Evolutionary conservation across 2,888 invertebrate species (phyloP).

Genomic region (Oscheius sp.): DNA sequence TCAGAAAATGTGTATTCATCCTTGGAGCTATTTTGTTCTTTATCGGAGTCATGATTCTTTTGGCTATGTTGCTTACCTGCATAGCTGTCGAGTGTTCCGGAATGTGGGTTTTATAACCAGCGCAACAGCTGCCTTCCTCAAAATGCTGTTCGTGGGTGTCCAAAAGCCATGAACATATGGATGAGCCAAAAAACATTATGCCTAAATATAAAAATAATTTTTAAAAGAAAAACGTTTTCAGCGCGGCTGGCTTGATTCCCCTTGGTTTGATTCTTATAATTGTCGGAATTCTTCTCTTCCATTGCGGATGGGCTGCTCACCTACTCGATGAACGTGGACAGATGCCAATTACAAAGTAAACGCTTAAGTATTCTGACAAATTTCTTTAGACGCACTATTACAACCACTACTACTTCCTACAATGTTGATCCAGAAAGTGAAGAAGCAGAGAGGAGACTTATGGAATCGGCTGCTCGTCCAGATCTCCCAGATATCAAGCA

Average conservation of each 20-base stretch:
- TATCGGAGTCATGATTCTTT: constrained; percentile 66
- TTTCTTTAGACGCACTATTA: constrained; percentile 42
- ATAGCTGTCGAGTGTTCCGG: constrained; percentile 66
- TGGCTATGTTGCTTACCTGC: constrained; percentile 65
- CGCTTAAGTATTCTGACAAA: neutral
- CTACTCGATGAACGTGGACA: constrained; percentile 65
- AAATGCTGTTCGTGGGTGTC: constrained; percentile 13
- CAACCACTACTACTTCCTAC: constrained; percentile 56
- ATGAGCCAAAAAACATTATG: neutral
- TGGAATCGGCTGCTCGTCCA: constrained; percentile 47
- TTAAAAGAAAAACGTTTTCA: constrained; percentile 27
- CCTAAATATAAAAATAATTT: neutral
- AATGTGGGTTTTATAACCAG: constrained; percentile 51
- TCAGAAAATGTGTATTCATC: constrained; percentile 62
- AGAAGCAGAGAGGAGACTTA: constrained; percentile 54
- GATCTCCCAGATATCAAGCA: constrained; percentile 50
- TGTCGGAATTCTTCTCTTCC: constrained; percentile 68
- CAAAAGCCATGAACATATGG: neutral
- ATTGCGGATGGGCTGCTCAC: constrained; percentile 70
- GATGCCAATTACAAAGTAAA: constrained; percentile 58
- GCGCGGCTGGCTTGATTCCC: constrained; percentile 63
- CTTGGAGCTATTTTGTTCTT: constrained; percentile 65
- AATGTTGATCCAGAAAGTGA: constrained; percentile 51
- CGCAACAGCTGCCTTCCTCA: neutral
- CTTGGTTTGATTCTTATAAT: constrained; percentile 67